These are phyloP conservation scores for Buteo buteo DNA, from an alignment of 2,113 vertebrate genomes.

Conservation along the genomic window DNA sequence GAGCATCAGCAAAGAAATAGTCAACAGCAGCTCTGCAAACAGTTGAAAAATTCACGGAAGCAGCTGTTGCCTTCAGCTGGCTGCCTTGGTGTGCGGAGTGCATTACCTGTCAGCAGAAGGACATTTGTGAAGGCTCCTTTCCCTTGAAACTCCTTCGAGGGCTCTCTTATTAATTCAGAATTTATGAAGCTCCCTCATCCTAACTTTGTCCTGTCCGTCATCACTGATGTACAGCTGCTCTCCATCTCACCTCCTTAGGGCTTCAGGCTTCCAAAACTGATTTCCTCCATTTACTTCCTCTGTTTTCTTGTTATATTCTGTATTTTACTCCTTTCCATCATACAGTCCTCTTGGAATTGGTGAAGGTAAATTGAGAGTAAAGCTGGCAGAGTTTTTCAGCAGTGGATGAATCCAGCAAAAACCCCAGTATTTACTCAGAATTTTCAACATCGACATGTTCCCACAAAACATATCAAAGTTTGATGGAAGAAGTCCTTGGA, in stretches of 20 bases:
- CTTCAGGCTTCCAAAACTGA: background rate
- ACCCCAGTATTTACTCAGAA: background rate
- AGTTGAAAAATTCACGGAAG: background rate
- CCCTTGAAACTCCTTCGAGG: background rate
- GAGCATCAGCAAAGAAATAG: background rate
- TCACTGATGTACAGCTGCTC: background rate
- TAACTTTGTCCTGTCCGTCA: background rate
- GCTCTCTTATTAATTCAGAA: background rate
- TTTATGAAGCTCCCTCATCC: background rate
- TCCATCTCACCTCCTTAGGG: background rate
- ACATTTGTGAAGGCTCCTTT: background rate
- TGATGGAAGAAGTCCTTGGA: background rate
- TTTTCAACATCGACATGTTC: background rate
- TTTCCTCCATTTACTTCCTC: background rate
- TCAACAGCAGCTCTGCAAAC: background rate
- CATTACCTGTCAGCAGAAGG: background rate
- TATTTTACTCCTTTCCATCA: background rate
- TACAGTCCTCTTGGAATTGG: too few species aligned
- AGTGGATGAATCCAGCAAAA: background rate
- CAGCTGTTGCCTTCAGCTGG: background rate
- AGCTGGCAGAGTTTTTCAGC: background rate
- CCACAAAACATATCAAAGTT: background rate
- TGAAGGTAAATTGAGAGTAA: background rate
- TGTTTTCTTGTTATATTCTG: background rate
- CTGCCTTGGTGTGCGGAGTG: too few species aligned